Base-by-base conservation (phyloP, 2,797 vertebrate species). In the Anas bernieri region DNA sequence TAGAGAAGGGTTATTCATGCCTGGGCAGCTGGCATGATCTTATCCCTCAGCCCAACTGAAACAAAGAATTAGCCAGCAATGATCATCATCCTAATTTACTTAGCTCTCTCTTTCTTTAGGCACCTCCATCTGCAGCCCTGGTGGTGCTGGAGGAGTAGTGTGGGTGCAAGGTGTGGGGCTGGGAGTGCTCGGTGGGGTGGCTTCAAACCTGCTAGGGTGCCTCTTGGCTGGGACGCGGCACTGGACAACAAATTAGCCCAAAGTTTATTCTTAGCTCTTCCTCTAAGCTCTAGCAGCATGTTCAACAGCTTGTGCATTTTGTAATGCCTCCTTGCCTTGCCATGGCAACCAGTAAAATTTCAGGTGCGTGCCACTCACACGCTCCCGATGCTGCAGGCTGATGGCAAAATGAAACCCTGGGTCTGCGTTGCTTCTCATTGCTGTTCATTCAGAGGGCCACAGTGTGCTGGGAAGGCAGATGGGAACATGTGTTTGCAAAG, bases 261-360 rank as follows among this genome's bases (percentile, higher is more conserved):
- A 98, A 98, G 97, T 97, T 98, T 97, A 97, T 98, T 98, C 97
- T 98, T 97, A 96, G 97, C 96, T 95, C 70, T 97, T 96, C 93
- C 93, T 95, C 96, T 97, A 97, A 83, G 96, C 97, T 97, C 93
- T 37, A 6, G 90, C 96, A 97, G 95, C 96, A 97, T 97, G 97
- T 97, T 96, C 97, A 98, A 98, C 97, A 98, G 97, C 97, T 97
- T 98, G 97, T 97, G 96, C 97, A 94, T 97, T 98, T 98, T 97
- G 98, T 98, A 97, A 97, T 96, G 97, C 96, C 93, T 97, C 96
- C 97, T 97, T 97, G 96, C 95, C 96, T 98, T 46, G 4, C 96
- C 95, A 98, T 98, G 95, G 97, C 91, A 98, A 98, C 98, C 6
- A 94, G 96, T 96, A 97, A 98, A 98, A 98, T 97, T 97, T 98